Evolutionary conservation across 2,113 vertebrate genomes (phyloP), one percentile per base, ranked within the genome.

Genomic region (Struthidea cinerea): DNA sequence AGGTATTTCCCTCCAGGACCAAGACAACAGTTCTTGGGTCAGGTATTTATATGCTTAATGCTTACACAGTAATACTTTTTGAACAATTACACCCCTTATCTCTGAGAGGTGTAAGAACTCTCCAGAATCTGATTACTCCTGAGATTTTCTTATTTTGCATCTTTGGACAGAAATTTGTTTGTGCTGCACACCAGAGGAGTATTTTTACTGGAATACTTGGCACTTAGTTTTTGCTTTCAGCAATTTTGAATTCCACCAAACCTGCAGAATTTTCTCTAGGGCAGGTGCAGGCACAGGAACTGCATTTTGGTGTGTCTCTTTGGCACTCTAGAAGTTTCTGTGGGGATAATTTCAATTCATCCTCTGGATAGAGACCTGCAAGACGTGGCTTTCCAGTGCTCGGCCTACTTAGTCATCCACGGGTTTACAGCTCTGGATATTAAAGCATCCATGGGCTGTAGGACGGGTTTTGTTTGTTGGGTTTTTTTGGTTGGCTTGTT

Each of bases 41-140:
- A 41, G 9, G 7, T 70, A 30, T 67, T 85, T 78, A 17, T 37
- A 5, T 42, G 16, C 5, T 59, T 85, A 12, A 33, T 19, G 1
- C 55, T 47, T 50, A 23, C 12, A 23, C 9, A 70, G 16, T 23
- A 70, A 35, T 30, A n/a, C 5, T 30, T 78, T 60, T 78, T 59
- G 4, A 71, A 33, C 6, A 64, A 13, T n/a, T 69, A 8, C 15
- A 24, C 17, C 42, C 11, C 20, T 8, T 67, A 0, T 20, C 11
- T 81, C 78, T 70, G 24, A 50, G 37, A 87, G 11, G 10, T 19
- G 5, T 41, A 30, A 71, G 44, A 57, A 21, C 39, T 1, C 0
- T 42, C 39, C 30, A 37, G 6, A 3, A 22, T 32, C 1, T 5
- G 23, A 28, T 59, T 19, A 52, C 4, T 35, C 9, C 23, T 27